Evolutionary conservation across 2,797 vertebrate species (phyloP), one percentile per base, ranked within the genome.

Genomic region (Spatula versicolor): DNA sequence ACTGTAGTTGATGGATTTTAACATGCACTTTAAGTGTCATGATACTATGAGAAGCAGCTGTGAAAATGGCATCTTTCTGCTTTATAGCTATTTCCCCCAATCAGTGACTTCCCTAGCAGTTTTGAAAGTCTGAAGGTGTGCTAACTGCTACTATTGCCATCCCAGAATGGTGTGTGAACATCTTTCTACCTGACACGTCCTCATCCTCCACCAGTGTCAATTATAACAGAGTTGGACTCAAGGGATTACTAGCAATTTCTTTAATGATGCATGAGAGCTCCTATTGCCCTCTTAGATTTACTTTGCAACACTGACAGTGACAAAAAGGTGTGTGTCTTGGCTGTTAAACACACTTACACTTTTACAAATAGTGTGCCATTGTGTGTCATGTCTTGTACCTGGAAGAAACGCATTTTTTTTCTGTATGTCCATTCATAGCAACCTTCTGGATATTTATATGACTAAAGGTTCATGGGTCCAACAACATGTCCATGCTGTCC

Each of bases 1-100:
- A 87, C 78, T 86, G 35, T 87, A 50, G 13, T 92, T 90, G 82
- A 41, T 89, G 71, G 78, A 41, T 86, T 93, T 96, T 95, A 93
- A 68, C 14, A 31, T 72, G 60, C 78, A 59, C 77, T 97, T 92
- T 94, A 91, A 95, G 68, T 88, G 58, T 68, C 93, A 33, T 35
- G 74, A 45, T 83, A 55, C 85, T 93, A 9, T 45, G 52, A 97
- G 86, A 78, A 92, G 13, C 80, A 91, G 86, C 54, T 76, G 63
- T 74, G 86, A 90, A 95, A 88, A 82, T 80, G 55, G 17, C 22
- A 66, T 92, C 66, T 80, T 86, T 28, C 28, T 83, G 16, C 74
- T 93, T 81, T 19, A 5, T 81, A 79, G 75, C 90, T 94, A 41
- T 83, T 56, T 81, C 63, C 19, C 19, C 3, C 37, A 30, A 2